phyloP scores from a whole-genome alignment of 1,140 invertebrate species.

The Melanaphis sacchari region DNA sequence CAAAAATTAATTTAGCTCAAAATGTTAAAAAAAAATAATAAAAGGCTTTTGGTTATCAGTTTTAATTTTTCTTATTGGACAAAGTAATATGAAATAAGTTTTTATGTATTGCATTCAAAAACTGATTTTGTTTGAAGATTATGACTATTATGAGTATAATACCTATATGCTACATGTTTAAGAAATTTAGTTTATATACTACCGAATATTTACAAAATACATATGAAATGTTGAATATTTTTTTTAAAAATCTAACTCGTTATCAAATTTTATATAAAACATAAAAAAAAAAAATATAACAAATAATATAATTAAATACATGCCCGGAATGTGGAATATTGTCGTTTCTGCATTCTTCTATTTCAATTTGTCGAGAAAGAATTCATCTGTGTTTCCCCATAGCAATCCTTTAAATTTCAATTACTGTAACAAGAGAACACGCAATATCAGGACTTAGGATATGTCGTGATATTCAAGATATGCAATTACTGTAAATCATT shows the following conservation, averaged over 20 bases:
- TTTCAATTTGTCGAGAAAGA: neutral
- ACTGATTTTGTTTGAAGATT: neutral
- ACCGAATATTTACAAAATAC: neutral
- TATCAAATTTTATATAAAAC: neutral
- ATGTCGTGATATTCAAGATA: neutral
- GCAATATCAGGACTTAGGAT: neutral
- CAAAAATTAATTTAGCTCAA: too few species aligned
- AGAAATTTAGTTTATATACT: neutral
- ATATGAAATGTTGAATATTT: neutral
- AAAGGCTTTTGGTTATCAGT: neutral
- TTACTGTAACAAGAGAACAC: conserved; percentile 6
- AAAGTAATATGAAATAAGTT: neutral
- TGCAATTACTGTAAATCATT: conserved; percentile 11
- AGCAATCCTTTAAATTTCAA: conserved; percentile 4
- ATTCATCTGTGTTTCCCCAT: neutral
- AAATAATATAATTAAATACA: neutral
- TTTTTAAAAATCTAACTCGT: neutral
- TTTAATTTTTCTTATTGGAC: neutral
- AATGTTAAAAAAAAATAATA: neutral
- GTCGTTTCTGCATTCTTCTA: neutral
- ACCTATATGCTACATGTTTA: neutral
- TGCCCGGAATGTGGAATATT: neutral
- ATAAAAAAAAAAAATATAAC: too few species aligned
- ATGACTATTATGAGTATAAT: too few species aligned
- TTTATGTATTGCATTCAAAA: neutral